phyloP scores from a whole-genome alignment of 2,888 invertebrate species.

The Cephus nigrinus region DNA sequence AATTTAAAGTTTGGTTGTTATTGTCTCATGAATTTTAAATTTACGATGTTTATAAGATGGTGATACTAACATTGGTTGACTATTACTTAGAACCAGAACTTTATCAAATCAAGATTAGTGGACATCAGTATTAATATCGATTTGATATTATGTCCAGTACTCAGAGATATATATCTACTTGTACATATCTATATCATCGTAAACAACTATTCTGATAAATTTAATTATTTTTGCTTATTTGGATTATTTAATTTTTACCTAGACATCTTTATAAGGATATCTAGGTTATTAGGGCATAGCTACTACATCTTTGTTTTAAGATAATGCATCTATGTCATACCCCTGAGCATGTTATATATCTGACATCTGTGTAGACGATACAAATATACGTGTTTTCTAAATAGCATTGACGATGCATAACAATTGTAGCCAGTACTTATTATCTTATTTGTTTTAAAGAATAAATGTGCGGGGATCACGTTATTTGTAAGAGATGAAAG shows the following conservation, averaged over 20 bases:
- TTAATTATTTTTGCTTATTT: background rate
- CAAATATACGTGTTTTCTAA: background rate
- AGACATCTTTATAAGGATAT: background rate
- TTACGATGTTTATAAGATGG: background rate
- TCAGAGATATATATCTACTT: background rate
- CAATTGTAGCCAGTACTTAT: background rate
- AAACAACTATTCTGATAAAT: background rate
- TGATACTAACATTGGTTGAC: background rate
- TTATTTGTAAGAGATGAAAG: background rate
- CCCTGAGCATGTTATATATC: conserved; percentile 2
- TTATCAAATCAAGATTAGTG: background rate
- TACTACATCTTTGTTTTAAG: background rate
- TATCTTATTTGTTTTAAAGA: background rate
- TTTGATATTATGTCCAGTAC: background rate
- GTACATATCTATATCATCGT: background rate
- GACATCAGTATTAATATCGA: background rate
- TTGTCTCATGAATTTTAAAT: background rate
- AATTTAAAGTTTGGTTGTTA: background rate
- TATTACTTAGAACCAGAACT: background rate
- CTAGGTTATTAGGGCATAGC: background rate
- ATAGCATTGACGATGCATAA: background rate
- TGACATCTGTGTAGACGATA: conserved; percentile 8
- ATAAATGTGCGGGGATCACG: background rate
- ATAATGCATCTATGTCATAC: conserved; percentile 8
- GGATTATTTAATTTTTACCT: background rate